Evolutionary conservation across 2,797 vertebrate species (phyloP), one percentile per base, ranked within the genome.

Genomic region (Enteromius paludinosus): DNA sequence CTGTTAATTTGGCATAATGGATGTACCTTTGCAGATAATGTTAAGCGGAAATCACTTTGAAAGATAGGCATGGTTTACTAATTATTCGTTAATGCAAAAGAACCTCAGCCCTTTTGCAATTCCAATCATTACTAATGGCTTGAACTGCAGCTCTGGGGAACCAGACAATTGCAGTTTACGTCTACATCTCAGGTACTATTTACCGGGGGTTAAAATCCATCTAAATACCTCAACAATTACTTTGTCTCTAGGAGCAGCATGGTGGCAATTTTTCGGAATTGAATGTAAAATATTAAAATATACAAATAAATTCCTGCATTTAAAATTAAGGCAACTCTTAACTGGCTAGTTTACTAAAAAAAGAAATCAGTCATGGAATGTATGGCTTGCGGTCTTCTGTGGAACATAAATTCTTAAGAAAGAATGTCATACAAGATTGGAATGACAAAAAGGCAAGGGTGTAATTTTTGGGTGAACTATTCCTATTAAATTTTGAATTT

Each of bases 121-220:
- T 59, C 78, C 35, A 75, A 75, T 75, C 47, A 78, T 45, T 83
- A 45, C 45, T 87, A 78, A 81, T 75, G 65, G 75, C 38, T 47
- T 71, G 70, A 72, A 78, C 78, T 62, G 30, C 61, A 71, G 80
- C 45, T 78, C 41, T 41, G 49, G 65, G 69, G 47, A 68, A 81
- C 71, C 79, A 84, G 70, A 69, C 81, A 80, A 79, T 73, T 56
- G 38, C 49, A 69, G 54, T 78, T 74, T 78, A 83, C 78, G 47
- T 76, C 61, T 85, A 83, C 70, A 83, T 85, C 66, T 77, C 52
- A 28, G 20, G 47, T 12, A 62, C 20, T 43, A 62, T 77, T 84
- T 74, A 87, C 81, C 56, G 73, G 43, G 33, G 38, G 73, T 77
- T 65, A 78, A 86, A 87, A 78, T 81, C 69, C 76, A 80, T 84